These are phyloP conservation scores for Eilema griseolum DNA, from an alignment of 2,888 invertebrate species.

Conservation along the genomic window DNA sequence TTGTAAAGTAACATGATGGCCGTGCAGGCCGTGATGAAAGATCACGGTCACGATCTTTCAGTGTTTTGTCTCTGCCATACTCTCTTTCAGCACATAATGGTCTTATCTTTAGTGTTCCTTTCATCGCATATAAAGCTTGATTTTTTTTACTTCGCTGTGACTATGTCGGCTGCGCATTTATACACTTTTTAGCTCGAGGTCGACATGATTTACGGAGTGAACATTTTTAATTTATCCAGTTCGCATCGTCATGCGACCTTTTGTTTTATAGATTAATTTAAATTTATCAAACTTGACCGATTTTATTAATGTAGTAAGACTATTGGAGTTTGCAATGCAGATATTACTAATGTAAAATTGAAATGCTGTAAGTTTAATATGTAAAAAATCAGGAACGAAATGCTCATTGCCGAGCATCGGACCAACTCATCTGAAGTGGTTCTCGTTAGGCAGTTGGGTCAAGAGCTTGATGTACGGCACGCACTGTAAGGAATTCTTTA, in stretches of 20 bases:
- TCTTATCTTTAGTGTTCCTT: not conserved
- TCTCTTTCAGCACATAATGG: not conserved
- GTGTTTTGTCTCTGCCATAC: not conserved
- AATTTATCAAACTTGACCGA: not conserved
- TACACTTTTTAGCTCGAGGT: not conserved
- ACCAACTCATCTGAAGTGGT: not conserved
- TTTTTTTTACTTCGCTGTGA: not conserved
- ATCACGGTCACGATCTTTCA: not conserved
- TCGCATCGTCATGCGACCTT: not conserved
- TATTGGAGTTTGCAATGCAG: not conserved
- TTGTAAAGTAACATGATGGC: too few relatives aligned
- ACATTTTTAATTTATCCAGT: not conserved
- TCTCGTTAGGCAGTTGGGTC: not conserved
- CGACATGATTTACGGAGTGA: constrained; percentile 2
- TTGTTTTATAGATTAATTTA: not conserved
- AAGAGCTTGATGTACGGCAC: not conserved
- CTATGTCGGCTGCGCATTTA: not conserved
- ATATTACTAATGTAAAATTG: not conserved
- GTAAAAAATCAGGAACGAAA: not conserved
- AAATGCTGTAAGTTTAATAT: not conserved
- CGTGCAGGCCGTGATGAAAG: not conserved
- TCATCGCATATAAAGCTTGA: not conserved
- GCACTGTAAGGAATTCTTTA: not conserved
- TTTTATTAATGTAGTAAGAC: not conserved
- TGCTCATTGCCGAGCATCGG: not conserved